Evolutionary conservation across 2,888 invertebrate genomes (phyloP).

Genomic region (Rapana venosa): DNA sequence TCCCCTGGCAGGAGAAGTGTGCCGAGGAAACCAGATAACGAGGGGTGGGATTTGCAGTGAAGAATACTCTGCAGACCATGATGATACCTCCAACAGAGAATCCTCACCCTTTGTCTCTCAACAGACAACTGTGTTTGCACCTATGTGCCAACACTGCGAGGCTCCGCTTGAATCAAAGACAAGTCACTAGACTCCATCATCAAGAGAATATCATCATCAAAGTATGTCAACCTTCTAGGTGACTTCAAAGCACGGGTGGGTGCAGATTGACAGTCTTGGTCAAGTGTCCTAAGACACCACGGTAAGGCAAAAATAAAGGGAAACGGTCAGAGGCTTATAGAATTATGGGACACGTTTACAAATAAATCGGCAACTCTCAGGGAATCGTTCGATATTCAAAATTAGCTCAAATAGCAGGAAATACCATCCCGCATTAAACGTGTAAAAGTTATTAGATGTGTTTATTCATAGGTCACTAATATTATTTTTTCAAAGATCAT

Average conservation of each 20-base stretch:
- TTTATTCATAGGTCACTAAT: no score
- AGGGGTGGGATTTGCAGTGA: not conserved
- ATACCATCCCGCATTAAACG: no score
- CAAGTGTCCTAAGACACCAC: not conserved
- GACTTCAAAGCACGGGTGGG: not conserved
- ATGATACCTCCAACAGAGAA: not conserved
- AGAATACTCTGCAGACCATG: not conserved
- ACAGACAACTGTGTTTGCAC: not conserved
- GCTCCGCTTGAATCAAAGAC: not conserved
- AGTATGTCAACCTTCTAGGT: not conserved
- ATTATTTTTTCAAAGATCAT: no score
- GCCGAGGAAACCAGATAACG: not conserved
- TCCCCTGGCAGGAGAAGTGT: not conserved
- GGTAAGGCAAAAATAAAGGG: not conserved
- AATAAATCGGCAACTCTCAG: no score
- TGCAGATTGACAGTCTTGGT: not conserved
- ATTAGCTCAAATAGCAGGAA: no score
- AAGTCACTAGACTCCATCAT: not conserved
- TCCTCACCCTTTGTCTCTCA: not conserved
- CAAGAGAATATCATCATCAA: not conserved
- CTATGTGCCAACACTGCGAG: not conserved
- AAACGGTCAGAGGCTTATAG: not conserved
- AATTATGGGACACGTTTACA: not conserved
- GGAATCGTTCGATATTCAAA: no score
- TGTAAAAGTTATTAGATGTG: no score